phyloP scores from a whole-genome alignment of 53 echinoderm and acorn worm genomes.

The Echinarachnius parma region DNA sequence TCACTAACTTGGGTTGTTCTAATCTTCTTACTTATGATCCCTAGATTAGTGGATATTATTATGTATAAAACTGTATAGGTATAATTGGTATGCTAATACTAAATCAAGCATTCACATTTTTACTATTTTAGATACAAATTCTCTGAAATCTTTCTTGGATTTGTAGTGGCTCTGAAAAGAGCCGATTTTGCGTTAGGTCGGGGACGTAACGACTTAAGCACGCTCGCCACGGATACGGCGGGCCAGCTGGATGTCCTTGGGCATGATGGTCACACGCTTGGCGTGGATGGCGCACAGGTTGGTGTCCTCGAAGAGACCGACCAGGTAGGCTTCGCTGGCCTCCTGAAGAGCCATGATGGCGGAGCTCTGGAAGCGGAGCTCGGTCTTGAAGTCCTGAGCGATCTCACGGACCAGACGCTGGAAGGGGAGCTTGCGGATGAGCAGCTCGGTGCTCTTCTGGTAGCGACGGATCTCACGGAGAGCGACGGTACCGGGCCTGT shows the following conservation, averaged over 20 bases:
- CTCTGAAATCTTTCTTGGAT: conserved; percentile 6
- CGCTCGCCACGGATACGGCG: conserved; percentile 93
- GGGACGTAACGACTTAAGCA: conserved; percentile 47
- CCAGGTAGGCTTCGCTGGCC: conserved; percentile 90
- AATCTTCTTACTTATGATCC: no score
- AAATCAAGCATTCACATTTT: no score
- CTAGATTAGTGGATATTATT: no score
- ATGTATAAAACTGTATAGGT: no score
- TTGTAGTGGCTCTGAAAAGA: conserved; percentile 35
- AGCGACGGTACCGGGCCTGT: conserved; percentile 98
- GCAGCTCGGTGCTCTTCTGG: conserved; percentile 99
- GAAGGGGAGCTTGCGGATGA: conserved; percentile 95
- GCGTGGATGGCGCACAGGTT: conserved; percentile 96
- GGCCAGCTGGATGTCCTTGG: conserved; percentile 92
- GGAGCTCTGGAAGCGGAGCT: conserved; percentile 94
- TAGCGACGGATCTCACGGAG: conserved; percentile 99
- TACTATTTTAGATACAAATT: neutral
- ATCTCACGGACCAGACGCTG: conserved; percentile 95
- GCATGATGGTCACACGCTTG: conserved; percentile 96
- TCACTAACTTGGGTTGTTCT: no score
- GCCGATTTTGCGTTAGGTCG: conserved; percentile 5
- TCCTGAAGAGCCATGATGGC: conserved; percentile 90
- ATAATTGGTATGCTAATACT: no score
- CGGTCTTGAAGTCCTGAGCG: conserved; percentile 95
- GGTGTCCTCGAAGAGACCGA: conserved; percentile 90